Evolutionary conservation across 2,113 vertebrate species (phyloP).

Genomic region (Odontesthes bonariensis): DNA sequence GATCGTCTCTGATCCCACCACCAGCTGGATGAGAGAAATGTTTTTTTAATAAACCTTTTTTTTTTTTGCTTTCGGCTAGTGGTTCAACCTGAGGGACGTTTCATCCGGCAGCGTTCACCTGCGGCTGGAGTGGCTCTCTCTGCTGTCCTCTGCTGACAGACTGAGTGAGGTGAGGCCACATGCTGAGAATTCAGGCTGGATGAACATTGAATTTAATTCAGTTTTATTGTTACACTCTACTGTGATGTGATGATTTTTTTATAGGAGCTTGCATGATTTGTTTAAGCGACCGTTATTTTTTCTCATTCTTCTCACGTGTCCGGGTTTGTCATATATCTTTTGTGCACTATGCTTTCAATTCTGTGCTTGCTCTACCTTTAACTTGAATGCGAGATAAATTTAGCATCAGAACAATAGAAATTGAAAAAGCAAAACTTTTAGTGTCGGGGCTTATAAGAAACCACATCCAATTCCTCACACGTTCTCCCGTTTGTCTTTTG

Average conservation of each 20-base stretch:
- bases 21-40: slow-evolving; percentile 12
- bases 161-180: slow-evolving; percentile 85
- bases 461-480: background rate
- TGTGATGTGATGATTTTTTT: too few species aligned
- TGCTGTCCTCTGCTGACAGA: slow-evolving; percentile 86
- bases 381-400: too few species aligned
- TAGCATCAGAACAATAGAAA: background rate
- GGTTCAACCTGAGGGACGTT: slow-evolving; percentile 88
- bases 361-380: background rate
- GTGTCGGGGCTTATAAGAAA: background rate
- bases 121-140: slow-evolving; percentile 91
- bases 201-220: background rate
- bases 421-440: too few species aligned
- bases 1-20: slow-evolving; percentile 46
- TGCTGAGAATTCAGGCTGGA: background rate
- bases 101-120: slow-evolving; percentile 88
- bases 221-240: background rate
- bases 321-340: background rate
- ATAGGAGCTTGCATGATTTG: too few species aligned
- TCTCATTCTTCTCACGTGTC: background rate
- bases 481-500: background rate
- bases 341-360: background rate
- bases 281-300: background rate
- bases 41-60: slow-evolving; percentile 33
- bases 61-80: slow-evolving; percentile 77